Conservation (phyloP, 2,888 invertebrate genomes). For the Protodeltote pygarga region DNA sequence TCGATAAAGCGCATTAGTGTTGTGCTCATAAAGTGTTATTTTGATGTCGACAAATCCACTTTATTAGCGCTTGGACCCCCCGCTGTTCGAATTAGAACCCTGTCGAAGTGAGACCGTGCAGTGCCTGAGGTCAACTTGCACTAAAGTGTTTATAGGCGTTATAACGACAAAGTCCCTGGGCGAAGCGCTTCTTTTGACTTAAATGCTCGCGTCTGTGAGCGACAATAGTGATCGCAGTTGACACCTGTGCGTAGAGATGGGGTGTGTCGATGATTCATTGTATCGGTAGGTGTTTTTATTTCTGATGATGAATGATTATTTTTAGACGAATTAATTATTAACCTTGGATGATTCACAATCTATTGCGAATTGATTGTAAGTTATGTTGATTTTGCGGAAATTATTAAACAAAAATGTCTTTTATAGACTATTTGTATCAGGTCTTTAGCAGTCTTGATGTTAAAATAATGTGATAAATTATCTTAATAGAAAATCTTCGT, state of each 20-base stretch:
- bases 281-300: conserved; percentile 35
- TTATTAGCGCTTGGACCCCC: conserved; percentile 81
- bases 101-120: conserved; percentile 64
- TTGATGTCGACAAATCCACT: conserved; percentile 85
- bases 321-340: too few relatives aligned
- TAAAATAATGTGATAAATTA: too few relatives aligned
- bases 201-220: conserved; percentile 79
- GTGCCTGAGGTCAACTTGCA: conserved; percentile 55
- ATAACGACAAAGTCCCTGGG: conserved; percentile 74
- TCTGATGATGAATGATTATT: not conserved
- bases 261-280: conserved; percentile 26
- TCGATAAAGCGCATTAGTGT: conserved; percentile 78
- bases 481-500: too few relatives aligned
- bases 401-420: too few relatives aligned
- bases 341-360: too few relatives aligned
- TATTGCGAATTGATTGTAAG: too few relatives aligned
- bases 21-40: conserved; percentile 80
- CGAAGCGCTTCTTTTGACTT: conserved; percentile 79
- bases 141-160: conserved; percentile 66
- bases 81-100: conserved; percentile 72
- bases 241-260: conserved; percentile 77
- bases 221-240: conserved; percentile 79
- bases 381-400: too few relatives aligned
- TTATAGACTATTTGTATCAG: too few relatives aligned
- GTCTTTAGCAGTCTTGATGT: too few relatives aligned